Evolutionary conservation across 2,113 vertebrate species (phyloP), one percentile per base, ranked within the genome.

Genomic region (Corythaeola cristata): DNA sequence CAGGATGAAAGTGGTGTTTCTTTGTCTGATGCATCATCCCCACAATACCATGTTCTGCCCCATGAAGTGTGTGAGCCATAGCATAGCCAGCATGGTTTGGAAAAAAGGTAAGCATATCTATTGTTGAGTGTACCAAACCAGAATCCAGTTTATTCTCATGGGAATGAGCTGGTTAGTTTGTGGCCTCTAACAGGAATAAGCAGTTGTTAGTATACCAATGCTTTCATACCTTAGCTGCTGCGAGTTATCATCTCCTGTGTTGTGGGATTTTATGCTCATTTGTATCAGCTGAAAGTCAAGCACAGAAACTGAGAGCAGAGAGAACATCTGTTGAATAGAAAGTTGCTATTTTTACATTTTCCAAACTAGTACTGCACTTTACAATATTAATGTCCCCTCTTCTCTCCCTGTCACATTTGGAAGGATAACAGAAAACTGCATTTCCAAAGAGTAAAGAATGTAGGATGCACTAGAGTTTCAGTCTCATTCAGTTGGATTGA

Each of bases 401-500:
- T 86, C 53, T 88, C 68, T 94, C 80, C n/a, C n/a, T 66, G 13
- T 77, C 47, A n/a, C 52, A 64, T 84, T 90, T 86, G 56, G 37
- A 72, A 77, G 87, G 85, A 86, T 88, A 91, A 93, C 63, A 81
- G 71, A 90, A 59, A 86, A 89, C 59, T 80, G 75, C 13, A 45
- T 84, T 92, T 90, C 59, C 74, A 66, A 47, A 74, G 75, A 90
- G 67, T 67, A 83, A 59, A 83, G 49, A 49, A 67, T 35, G 76
- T 69, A 60, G 45, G 86, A 74, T 55, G 67, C 79, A 66, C 64
- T 76, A 33, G 90, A 93, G 72, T 91, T 75, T 37, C 75, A 67
- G 55, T 67, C 50, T 93, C 63, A 32, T 93, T 93, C 83, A 84
- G 55, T 63, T 94, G 80, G 64, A 78, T 94, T 81, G 92, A 81